Conservation (phyloP, 2,888 invertebrate species). For the Dromius quadrimaculatus region DNA sequence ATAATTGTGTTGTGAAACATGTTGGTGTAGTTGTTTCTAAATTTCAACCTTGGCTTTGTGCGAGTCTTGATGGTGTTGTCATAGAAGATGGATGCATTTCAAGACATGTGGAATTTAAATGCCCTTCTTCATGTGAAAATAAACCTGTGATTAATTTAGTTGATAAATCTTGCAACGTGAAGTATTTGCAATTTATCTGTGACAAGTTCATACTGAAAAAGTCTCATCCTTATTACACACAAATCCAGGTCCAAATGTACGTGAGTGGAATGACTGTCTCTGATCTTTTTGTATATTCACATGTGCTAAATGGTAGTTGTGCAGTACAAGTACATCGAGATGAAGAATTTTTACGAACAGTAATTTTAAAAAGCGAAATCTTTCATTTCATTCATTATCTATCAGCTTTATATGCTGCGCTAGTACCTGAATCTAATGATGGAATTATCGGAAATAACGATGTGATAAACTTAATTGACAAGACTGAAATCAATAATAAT, state of each 20-base stretch:
- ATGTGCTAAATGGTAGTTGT: constrained; percentile 39
- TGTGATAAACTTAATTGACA: no score
- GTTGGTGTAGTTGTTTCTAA: constrained; percentile 48
- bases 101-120: constrained; percentile 54
- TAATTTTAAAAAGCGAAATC: constrained; percentile 46
- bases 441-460: no score
- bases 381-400: constrained; percentile 51
- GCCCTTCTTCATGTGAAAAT: constrained; percentile 52
- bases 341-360: constrained; percentile 39
- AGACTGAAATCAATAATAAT: no score
- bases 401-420: constrained; percentile 6
- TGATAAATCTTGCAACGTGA: constrained; percentile 45
- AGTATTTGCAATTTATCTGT: constrained; percentile 34
- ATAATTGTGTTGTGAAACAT: constrained; percentile 29
- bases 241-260: constrained; percentile 25
- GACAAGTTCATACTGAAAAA: neutral
- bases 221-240: constrained; percentile 7
- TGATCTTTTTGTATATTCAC: constrained; percentile 40
- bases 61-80: constrained; percentile 54
- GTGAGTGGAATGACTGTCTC: constrained; percentile 12
- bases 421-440: no score
- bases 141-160: constrained; percentile 42
- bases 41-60: constrained; percentile 54
- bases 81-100: constrained; percentile 49
- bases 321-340: constrained; percentile 34